phyloP scores from a whole-genome alignment of 2,888 invertebrate genomes.

The Spilarctia lutea region DNA sequence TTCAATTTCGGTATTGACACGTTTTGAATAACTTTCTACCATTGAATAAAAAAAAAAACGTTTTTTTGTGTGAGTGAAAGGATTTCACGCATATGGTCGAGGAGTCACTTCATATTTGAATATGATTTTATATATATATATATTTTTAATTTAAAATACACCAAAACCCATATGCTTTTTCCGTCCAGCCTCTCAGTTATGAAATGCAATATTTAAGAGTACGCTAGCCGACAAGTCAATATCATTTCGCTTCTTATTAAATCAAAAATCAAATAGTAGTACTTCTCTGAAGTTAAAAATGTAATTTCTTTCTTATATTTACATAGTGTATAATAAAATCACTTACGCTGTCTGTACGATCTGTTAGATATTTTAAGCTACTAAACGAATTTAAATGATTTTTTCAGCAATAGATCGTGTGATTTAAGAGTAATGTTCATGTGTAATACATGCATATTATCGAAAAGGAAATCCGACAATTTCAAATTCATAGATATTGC shows the following conservation, averaged over 20 bases:
- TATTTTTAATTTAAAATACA: slow-evolving; percentile 26
- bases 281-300: neutral
- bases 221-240: neutral
- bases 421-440: too few species aligned
- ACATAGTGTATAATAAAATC: too few species aligned
- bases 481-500: too few species aligned
- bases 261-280: too few species aligned
- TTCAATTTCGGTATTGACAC: neutral
- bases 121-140: slow-evolving; percentile 19
- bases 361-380: too few species aligned
- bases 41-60: neutral
- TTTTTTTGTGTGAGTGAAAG: neutral
- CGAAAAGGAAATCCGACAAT: too few species aligned
- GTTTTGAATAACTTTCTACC: neutral
- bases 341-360: too few species aligned
- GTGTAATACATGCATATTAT: too few species aligned
- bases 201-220: slow-evolving; percentile 6
- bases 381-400: too few species aligned
- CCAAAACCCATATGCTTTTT: slow-evolving; percentile 42
- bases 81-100: slow-evolving; percentile 25
- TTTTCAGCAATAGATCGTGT: too few species aligned
- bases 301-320: neutral
- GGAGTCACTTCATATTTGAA: slow-evolving; percentile 10
- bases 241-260: neutral
- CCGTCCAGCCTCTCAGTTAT: slow-evolving; percentile 25